Evolutionary conservation across 2,888 invertebrate genomes (phyloP).

Genomic region (Neocrepidodera transversa): DNA sequence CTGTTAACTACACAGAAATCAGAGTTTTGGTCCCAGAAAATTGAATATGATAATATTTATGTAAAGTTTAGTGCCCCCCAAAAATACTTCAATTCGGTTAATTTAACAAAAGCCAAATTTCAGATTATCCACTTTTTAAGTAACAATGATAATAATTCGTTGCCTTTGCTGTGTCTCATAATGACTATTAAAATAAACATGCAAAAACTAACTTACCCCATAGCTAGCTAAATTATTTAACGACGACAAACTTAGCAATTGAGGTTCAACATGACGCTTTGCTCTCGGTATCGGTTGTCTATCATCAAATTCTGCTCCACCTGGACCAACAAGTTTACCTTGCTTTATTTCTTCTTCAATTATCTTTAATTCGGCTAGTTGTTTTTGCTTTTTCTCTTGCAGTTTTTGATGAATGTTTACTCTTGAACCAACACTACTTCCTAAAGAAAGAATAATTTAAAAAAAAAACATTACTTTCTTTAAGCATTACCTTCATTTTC

Average conservation of each 20-base stretch:
- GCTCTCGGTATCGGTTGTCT: constrained; percentile 74
- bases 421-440: constrained; percentile 71
- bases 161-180: too few species aligned
- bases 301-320: constrained; percentile 62
- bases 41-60: too few species aligned
- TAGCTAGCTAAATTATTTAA: constrained; percentile 59
- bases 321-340: constrained; percentile 68
- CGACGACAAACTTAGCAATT: constrained; percentile 64
- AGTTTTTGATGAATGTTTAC: constrained; percentile 87
- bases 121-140: too few species aligned
- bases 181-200: too few species aligned
- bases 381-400: constrained; percentile 87
- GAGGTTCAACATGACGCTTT: constrained; percentile 69
- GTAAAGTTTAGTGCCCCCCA: too few species aligned
- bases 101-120: too few species aligned
- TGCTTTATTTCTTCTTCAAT: constrained; percentile 87
- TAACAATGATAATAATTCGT: too few species aligned
- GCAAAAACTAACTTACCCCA: constrained; percentile 58
- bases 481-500: constrained; percentile 76
- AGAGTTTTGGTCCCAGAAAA: too few species aligned
- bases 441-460: background rate
- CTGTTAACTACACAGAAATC: too few species aligned
- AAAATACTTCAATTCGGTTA: too few species aligned
- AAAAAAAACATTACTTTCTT: too few species aligned
- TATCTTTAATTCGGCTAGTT: constrained; percentile 80